A percentile compares a stretch with the other conserved stretches of the same genome.
These are phyloP conservation scores for Palythoa grandis DNA, from an alignment of 92 coral and sea anemone genomes.

Conservation along the genomic window DNA sequence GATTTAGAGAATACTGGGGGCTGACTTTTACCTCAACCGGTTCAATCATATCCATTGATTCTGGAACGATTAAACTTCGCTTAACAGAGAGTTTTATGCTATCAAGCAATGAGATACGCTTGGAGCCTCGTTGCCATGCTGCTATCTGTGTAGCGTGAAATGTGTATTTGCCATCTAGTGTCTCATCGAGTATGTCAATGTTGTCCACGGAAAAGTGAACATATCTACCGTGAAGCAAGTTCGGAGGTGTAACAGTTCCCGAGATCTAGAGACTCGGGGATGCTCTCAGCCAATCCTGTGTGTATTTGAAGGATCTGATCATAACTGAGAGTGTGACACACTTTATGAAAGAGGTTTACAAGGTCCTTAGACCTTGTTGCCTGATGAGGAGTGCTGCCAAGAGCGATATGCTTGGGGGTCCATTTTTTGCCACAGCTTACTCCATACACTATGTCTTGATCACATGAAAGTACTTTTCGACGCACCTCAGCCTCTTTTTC, in stretches of 20 bases:
- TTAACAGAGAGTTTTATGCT: slow-evolving; percentile 39
- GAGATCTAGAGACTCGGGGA: slow-evolving; percentile 31
- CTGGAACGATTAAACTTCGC: slow-evolving; percentile 45
- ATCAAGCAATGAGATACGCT: slow-evolving; percentile 13
- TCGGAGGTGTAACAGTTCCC: slow-evolving; percentile 57
- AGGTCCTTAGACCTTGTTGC: slow-evolving; percentile 64
- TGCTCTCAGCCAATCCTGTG: slow-evolving; percentile 56
- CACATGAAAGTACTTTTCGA: slow-evolving; percentile 50
- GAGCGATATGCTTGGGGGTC: slow-evolving; percentile 71
- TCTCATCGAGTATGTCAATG: slow-evolving; percentile 53
- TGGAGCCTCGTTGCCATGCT: slow-evolving; percentile 63
- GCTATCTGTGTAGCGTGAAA: slow-evolving; percentile 70
- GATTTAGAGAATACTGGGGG: slow-evolving; percentile 45
- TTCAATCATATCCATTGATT: slow-evolving; percentile 53
- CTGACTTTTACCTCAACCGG: slow-evolving; percentile 28
- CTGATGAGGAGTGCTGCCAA: slow-evolving; percentile 71
- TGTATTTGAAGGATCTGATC: slow-evolving; percentile 65
- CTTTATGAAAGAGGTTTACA: slow-evolving; percentile 58
- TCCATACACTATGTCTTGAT: slow-evolving; percentile 57
- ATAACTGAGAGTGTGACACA: slow-evolving; percentile 64
- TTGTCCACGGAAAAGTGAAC: slow-evolving; percentile 66
- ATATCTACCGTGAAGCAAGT: slow-evolving; percentile 19
- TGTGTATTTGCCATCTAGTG: slow-evolving; percentile 63
- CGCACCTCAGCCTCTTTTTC: slow-evolving; percentile 60
- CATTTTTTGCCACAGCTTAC: slow-evolving; percentile 64